Evolutionary conservation across 2,888 invertebrate species (phyloP), one percentile per base, ranked within the genome.

Genomic region (Conops quadrifasciatus): DNA sequence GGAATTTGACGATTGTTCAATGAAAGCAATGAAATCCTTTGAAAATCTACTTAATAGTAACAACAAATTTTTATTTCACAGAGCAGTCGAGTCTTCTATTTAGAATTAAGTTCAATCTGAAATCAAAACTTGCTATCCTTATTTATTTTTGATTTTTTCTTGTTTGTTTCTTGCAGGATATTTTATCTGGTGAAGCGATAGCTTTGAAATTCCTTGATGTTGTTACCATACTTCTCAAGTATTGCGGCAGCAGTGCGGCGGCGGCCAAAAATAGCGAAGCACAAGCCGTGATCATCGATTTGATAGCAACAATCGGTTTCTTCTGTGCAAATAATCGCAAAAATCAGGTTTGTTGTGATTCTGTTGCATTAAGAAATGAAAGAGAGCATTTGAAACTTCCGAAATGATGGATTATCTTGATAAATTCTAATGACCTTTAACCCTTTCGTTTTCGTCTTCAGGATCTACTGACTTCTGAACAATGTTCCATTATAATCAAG

Each of bases 291-390:
- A 79, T 86, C 63, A 83, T 86, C 70, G 86, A 86, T 79, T 79
- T 86, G 79, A 83, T 86, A 77, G 85, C 85, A 68, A 81, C 86
- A 70, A 74, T 86, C 75, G 85, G 86, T 72, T 86, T 85, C 80
- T 84, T 85, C 68, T 83, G 83, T 75, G 82, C 84, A 69, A 86
- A 86, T 76, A 85, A 84, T 79, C 81, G 80, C 19, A 78, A 82
- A 73, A 84, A 86, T 78, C 86, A 86, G 80, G 84, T 83, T 76
- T 76, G 75, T 71, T 13, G 21, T 13, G 9, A 36, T 36, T 7
- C 36, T 36, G 36, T 36, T 36, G 36, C 4, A 36, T 36, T 7
- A 36, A 36, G 4, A 7, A 9, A 36, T 36, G 5, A 4, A 36
- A 7, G 36, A 36, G 9, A 7, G 5, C 36, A 36, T 7, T 4